Evolutionary conservation across 2,113 vertebrate genomes (phyloP), one percentile per base, ranked within the genome.

Genomic region (Clarias batrachus): DNA sequence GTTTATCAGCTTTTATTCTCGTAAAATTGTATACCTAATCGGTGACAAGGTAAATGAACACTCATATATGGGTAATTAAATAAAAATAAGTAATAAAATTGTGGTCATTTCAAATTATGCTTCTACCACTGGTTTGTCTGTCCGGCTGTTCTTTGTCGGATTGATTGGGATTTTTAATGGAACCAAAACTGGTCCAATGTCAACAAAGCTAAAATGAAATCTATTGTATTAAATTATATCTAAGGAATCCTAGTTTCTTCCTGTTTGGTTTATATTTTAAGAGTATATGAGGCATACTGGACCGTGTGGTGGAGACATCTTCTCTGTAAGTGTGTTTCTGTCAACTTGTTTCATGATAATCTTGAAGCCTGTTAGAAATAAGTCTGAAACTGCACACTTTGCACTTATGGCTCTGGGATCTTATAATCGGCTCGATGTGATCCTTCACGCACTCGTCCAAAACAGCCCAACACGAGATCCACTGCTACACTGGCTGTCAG

Each of bases 401-500:
- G 30, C 21, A 14, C 30, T 91, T 81, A 92, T 52, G 90, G 90
- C 17, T 88, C 68, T 23, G 92, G 91, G 2, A 93, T 84, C 30
- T 56, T 30, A 65, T 91, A 93, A 84, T 89, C 78, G 0, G 59
- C 63, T 3, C 83, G 59, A 85, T 94, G 94, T 85, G 91, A 94
- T 13, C 95, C 95, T 27, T 91, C 91, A 0, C 94, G 92, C 0
- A 68, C 68, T 3, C 91, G 91, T 19, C 95, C 94, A 19, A 95
- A 95, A 68, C 95, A 95, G 65, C 89, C 89, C 13, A 94, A 91
- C 56, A 95, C 52, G 17, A 95, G 70, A 60, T 94, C 91, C 4
- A 94, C 87, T 0, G 95, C 95, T 0, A 92, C 89, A 41, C 48
- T 82, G 33, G 93, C 92, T 0, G 95, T 96, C 21, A 91, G 93